phyloP scores from a whole-genome alignment of 1,140 invertebrate species.

The Drosophila gunungcola region DNA sequence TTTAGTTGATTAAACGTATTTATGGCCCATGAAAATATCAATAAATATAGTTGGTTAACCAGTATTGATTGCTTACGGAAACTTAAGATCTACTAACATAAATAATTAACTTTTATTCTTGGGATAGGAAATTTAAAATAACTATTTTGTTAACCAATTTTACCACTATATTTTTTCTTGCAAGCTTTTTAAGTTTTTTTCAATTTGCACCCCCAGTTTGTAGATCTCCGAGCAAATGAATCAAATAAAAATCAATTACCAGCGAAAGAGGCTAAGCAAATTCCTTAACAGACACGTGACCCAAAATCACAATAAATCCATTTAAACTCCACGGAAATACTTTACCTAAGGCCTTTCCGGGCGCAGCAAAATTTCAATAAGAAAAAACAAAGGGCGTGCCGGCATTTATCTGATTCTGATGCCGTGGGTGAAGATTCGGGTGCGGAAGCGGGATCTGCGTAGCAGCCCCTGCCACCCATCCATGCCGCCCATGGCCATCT shows the following conservation, averaged over 20 bases:
- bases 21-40: too few relatives aligned
- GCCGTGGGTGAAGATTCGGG: conserved; percentile 20
- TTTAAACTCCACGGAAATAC: conserved; percentile 62
- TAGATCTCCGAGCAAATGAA: conserved; percentile 43
- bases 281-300: conserved; percentile 75
- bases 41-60: too few relatives aligned
- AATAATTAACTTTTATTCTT: too few relatives aligned
- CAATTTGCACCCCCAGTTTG: conserved; percentile 12
- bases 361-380: conserved; percentile 70
- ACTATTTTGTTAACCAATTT: too few relatives aligned
- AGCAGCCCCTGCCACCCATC: not conserved
- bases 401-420: conserved; percentile 7
- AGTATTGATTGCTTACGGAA: too few relatives aligned
- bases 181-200: not conserved
- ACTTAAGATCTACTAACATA: too few relatives aligned
- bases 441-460: conserved; percentile 16
- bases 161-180: not conserved
- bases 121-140: too few relatives aligned
- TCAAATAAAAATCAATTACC: conserved; percentile 76
- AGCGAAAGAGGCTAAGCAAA: conserved; percentile 21
- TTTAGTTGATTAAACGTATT: too few relatives aligned
- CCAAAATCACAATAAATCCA: conserved; percentile 79
- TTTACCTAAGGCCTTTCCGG: conserved; percentile 34
- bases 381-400: conserved; percentile 16
- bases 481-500: not conserved